Base-by-base conservation (phyloP, 2,113 vertebrate genomes). In the Gobio gobio region DNA sequence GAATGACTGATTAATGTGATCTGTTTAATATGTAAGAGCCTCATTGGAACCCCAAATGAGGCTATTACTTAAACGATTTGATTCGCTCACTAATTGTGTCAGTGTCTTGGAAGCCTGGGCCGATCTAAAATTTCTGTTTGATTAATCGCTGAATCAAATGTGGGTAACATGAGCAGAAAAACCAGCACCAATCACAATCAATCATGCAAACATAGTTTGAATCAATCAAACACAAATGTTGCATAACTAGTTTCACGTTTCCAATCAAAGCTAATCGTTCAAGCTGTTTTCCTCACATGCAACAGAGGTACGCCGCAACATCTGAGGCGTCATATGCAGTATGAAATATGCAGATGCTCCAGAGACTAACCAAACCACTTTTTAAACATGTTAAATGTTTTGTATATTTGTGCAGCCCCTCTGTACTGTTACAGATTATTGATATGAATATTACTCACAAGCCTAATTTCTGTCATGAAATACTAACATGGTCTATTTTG, bases 191-290 rank as follows among this genome's bases (percentile, higher is more conserved):
- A 63, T 79, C 58, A 61, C 49, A 82, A 40, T 84, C 58, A 68
- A 87, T 87, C 78, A 84, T 54, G 84, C 70, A 59, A 81, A 84
- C 59, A 58, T 51, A 58, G 49, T 70, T 76, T 84, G 78, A 84
- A 78, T 68, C 70, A 59, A 87, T 85, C 64, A 70, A 76, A 76
- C 40, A 36, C 59, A 84, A 85, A 85, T 85, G 72, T 77, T 76
- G 59, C 83, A 59, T 82, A 85, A 87, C 85, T 82, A 56, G 68
- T 82, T 87, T 84, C 86, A 87, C 24, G 3, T 84, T 84, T 66
- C 79, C 70, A 49, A 81, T 81, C 59, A 70, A 77, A 87, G 80
- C 49, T 81, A 64, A 87, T 82, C 58, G 13, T 43, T 68, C 83
- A 49, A 79, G 83, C 63, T 13, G 82, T 76, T 84, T 85, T 85